Percentiles rank a stretch among this genome's conserved stretches.
phyloP scores from a whole-genome alignment of 2,797 vertebrate species.

The Psittacula echo region DNA sequence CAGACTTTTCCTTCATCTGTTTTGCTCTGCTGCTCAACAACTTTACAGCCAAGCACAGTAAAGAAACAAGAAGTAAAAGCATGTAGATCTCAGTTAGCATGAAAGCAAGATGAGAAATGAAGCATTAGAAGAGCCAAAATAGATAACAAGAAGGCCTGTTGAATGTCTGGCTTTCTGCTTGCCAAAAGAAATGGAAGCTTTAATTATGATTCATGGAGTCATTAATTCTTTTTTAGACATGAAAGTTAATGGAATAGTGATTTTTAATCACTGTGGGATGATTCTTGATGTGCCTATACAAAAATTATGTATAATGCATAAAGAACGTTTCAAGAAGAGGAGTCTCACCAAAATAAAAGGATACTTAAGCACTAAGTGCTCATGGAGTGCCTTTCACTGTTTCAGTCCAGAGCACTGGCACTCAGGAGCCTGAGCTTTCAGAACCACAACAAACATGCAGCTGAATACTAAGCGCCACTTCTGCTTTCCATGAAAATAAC shows the following conservation, averaged over 20 bases:
- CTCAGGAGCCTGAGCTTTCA: not conserved
- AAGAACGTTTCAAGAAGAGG: constrained; percentile 23
- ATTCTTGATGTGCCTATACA: constrained; percentile 71
- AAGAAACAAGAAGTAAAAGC: constrained; percentile 25
- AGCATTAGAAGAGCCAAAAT: constrained; percentile 26
- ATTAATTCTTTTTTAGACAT: constrained; percentile 70
- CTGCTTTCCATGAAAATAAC: not conserved
- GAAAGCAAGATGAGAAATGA: constrained; percentile 61
- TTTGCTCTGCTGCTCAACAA: not conserved
- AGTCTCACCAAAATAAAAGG: constrained; percentile 20
- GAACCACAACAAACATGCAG: not conserved
- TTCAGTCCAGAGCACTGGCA: not conserved
- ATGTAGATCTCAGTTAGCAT: constrained; percentile 23
- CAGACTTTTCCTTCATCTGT: not conserved
- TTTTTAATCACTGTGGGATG: constrained; percentile 73
- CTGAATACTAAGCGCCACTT: not conserved
- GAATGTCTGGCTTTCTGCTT: constrained; percentile 60
- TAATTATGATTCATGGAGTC: constrained; percentile 77
- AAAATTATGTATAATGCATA: constrained; percentile 67
- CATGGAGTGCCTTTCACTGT: not conserved
- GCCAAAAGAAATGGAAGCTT: constrained; percentile 65
- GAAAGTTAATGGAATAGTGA: constrained; percentile 79
- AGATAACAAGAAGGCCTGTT: constrained; percentile 53
- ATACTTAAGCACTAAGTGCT: constrained; percentile 2
- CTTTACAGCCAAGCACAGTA: not conserved